Evolutionary conservation across 2,797 vertebrate species (phyloP).

Genomic region (Falco columbarius): DNA sequence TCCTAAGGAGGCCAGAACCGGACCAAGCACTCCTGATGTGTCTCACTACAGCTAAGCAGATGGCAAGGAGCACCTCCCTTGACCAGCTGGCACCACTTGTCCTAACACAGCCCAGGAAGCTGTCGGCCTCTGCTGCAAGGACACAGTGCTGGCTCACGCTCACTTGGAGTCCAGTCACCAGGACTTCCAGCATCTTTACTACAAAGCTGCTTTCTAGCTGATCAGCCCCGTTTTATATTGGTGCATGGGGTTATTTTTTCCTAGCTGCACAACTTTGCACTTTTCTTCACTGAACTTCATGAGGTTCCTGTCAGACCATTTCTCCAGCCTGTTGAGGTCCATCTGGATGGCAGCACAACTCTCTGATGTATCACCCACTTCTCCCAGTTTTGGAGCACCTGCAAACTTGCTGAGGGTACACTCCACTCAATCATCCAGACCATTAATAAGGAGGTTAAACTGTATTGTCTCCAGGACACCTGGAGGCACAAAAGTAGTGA

Average conservation of each 20-base stretch:
- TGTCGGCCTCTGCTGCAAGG: not conserved
- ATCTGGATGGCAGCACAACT: not conserved
- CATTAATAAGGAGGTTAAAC: not conserved
- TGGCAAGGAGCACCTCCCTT: not conserved
- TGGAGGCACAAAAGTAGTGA: not conserved
- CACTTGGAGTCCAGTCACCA: not conserved
- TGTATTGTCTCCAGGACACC: not conserved
- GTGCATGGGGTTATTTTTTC: not conserved
- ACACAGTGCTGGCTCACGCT: not conserved
- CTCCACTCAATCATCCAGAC: not conserved
- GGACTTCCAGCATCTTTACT: not conserved
- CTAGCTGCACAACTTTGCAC: not conserved
- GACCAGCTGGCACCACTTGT: not conserved
- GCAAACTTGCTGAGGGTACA: not conserved
- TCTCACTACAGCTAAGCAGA: not conserved
- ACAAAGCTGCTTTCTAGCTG: not conserved
- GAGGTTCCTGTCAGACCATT: not conserved
- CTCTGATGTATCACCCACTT: not conserved
- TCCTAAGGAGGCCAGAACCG: not conserved
- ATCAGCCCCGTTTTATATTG: not conserved
- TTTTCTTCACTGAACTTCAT: not conserved
- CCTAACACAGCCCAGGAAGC: not conserved
- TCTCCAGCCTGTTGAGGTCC: not conserved
- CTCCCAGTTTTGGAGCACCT: not conserved
- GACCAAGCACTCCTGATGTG: not conserved